These are phyloP conservation scores for Centropus unirufus DNA, from an alignment of 2,113 vertebrate species.

Conservation along the genomic window DNA sequence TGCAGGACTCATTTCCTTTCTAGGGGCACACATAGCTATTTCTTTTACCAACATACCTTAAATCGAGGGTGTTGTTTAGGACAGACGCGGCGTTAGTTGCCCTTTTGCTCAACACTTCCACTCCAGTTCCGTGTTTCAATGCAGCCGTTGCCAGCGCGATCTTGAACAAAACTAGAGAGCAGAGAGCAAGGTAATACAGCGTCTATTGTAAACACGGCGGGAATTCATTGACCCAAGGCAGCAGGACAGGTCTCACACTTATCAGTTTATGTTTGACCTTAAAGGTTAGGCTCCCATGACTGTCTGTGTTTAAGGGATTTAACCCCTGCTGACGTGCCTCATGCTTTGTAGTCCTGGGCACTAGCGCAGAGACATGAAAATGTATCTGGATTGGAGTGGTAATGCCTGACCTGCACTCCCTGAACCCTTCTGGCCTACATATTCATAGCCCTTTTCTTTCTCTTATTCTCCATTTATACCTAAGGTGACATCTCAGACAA, in stretches of 20 bases:
- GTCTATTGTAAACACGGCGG: neutral
- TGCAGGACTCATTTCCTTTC: neutral
- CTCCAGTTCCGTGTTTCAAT: neutral
- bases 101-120: neutral
- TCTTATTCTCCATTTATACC: neutral
- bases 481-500: neutral
- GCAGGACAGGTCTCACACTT: neutral
- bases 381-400: neutral
- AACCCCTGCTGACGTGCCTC: neutral
- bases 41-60: neutral
- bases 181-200: neutral
- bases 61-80: neutral
- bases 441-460: neutral
- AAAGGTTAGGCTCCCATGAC: neutral
- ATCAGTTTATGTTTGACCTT: neutral
- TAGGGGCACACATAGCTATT: neutral
- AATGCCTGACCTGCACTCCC: neutral
- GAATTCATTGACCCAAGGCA: neutral
- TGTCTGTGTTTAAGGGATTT: neutral
- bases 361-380: rapidly evolving
- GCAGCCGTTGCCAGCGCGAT: neutral
- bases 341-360: neutral
- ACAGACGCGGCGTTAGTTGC: neutral
- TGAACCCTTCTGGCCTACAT: neutral
- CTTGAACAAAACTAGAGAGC: neutral